These are phyloP conservation scores for Rhinophrynus dorsalis DNA, from an alignment of 2,797 vertebrate species.

Conservation along the genomic window DNA sequence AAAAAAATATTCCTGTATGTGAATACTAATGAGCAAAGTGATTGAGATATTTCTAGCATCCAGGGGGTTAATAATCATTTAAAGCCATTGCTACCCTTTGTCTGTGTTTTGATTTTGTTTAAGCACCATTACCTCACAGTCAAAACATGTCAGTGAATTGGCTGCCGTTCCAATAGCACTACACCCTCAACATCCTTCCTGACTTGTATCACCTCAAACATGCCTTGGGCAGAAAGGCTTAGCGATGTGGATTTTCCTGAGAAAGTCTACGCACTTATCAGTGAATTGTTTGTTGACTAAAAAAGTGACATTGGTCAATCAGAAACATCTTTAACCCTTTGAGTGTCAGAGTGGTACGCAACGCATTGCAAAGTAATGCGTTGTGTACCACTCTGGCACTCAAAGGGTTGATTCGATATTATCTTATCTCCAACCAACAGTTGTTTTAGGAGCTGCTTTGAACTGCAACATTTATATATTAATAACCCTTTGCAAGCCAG, in stretches of 20 bases:
- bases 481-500: too few relatives aligned
- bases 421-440: background rate
- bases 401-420: background rate
- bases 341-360: too few relatives aligned
- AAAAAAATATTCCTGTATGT: too few relatives aligned
- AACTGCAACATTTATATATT: too few relatives aligned
- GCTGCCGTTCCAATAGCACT: background rate
- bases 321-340: background rate
- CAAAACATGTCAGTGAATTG: slow-evolving; percentile 33
- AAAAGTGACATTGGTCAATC: background rate
- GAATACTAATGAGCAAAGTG: too few relatives aligned
- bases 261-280: background rate
- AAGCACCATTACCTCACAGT: slow-evolving; percentile 33
- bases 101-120: slow-evolving; percentile 9
- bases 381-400: too few relatives aligned
- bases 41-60: too few relatives aligned
- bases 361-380: too few relatives aligned
- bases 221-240: background rate
- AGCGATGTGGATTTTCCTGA: background rate
- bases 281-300: background rate
- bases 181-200: slow-evolving; percentile 43
- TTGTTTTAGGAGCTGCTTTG: background rate
- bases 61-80: too few relatives aligned
- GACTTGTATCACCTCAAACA: background rate
- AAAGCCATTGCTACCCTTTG: background rate